Conservation (phyloP, 2,888 invertebrate genomes). For the Herminia tarsipennalis region DNA sequence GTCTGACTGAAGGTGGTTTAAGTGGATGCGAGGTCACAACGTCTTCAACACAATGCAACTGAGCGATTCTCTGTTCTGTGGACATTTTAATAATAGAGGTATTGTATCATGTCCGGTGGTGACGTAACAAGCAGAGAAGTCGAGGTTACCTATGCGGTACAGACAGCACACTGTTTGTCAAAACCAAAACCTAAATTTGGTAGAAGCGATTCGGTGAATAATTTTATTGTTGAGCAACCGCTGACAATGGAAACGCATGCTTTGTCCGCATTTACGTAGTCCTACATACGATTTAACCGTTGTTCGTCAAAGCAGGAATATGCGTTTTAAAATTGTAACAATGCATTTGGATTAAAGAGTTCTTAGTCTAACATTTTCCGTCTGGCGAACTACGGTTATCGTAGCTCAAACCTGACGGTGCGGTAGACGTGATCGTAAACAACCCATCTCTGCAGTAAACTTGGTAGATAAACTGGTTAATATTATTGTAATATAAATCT, state of each 20-base stretch:
- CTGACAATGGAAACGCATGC: constrained; percentile 13
- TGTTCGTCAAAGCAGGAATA: constrained; percentile 1
- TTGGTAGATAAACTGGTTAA: constrained; percentile 19
- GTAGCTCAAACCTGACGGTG: constrained; percentile 15
- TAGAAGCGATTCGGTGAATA: constrained; percentile 23
- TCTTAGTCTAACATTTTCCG: constrained; percentile 18
- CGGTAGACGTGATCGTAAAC: constrained; percentile 22
- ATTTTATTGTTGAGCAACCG: constrained; percentile 21
- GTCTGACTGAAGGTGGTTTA: constrained; percentile 51
- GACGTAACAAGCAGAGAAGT: constrained; percentile 47
- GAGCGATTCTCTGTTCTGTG: constrained; percentile 46
- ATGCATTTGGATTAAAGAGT: constrained; percentile 10
- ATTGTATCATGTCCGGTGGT: constrained; percentile 55
- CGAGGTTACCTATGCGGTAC: constrained; percentile 42
- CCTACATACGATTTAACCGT: constrained; percentile 12
- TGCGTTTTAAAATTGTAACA: constrained; percentile 2
- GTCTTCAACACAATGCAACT: constrained; percentile 46
- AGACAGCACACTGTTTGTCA: constrained; percentile 27
- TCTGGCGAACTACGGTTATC: constrained; percentile 17
- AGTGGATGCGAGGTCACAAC: constrained; percentile 59
- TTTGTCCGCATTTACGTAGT: constrained; percentile 18
- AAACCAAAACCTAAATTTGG: constrained; percentile 33
- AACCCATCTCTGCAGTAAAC: constrained; percentile 9
- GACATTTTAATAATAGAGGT: constrained; percentile 54
- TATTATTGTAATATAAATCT: constrained; percentile 18